Percentiles rank a stretch among this genome's conserved stretches.
Evolutionary conservation across 2,888 invertebrate species (phyloP).

Genomic region (Theristus sp.): DNA sequence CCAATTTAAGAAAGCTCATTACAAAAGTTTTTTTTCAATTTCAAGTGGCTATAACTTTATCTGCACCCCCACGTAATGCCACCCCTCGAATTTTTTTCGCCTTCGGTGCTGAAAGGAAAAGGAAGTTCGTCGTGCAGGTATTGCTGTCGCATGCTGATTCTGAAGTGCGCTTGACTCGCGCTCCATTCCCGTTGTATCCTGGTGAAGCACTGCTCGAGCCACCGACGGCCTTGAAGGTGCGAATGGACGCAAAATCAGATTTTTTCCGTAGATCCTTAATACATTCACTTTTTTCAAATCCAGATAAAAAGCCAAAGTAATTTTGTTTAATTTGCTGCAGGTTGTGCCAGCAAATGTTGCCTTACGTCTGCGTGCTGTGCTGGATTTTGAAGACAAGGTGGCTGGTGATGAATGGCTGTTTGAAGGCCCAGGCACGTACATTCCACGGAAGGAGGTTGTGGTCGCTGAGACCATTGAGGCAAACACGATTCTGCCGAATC

Average conservation of each 20-base stretch:
- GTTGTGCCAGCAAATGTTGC: conserved; percentile 36
- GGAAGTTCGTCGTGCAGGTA: background rate
- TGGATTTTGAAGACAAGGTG: conserved; percentile 33
- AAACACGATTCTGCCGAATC: conserved; percentile 34
- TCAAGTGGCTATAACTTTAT: no score
- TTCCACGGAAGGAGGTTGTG: conserved; percentile 35
- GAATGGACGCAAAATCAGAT: no score
- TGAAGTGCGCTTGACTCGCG: conserved; percentile 36
- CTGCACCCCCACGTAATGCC: no score
- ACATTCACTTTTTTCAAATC: no score
- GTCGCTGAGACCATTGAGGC: conserved; percentile 33
- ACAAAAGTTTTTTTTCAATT: no score
- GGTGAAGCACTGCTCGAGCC: conserved; percentile 29
- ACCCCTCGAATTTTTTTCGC: no score
- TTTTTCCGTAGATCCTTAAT: no score
- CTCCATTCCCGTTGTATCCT: conserved; percentile 38
- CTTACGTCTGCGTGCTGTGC: conserved; percentile 31
- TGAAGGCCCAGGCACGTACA: conserved; percentile 37
- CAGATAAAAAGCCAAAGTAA: no score
- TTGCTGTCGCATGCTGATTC: conserved; percentile 34
- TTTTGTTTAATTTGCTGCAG: no score
- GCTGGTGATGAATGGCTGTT: conserved; percentile 40
- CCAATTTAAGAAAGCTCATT: no score
- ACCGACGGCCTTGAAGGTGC: conserved; percentile 19
- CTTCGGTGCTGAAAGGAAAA: no score